Base-by-base conservation (phyloP, 2,113 vertebrate genomes). In the Macrotus californicus region DNA sequence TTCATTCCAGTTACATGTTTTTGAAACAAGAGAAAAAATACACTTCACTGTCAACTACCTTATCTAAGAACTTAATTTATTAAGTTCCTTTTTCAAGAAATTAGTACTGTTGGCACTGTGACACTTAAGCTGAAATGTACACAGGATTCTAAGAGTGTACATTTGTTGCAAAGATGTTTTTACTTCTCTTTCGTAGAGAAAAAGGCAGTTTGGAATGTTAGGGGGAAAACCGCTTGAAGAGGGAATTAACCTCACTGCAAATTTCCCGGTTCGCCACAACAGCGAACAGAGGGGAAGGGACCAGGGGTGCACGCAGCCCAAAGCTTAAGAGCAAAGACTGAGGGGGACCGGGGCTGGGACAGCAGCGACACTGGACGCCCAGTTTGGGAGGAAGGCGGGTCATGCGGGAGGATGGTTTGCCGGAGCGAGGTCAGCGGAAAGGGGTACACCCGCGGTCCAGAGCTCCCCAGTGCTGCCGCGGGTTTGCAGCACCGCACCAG, bases 21-120 rank as follows among this genome's bases (percentile, higher is more conserved):
- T 73, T 61, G 34, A 54, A 93, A 89, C 56, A 66, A 75, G 48
- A 90, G n/a, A n/a, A 69, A 69, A 91, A 87, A 88, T 6, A 31
- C 29, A 54, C 59, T 67, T 31, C 11, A 11, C 15, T 61, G 31
- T 36, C 85, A 75, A 72, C 56, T 19, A 64, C 43, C 67, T 79
- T 69, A 72, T 2, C 67, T 7, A 81, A 64, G 3, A 89, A 95
- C 76, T 94, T 77, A 56, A 87, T 76, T 39, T 75, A 87, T 48
- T 16, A 81, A 93, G 56, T 41, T 93, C 43, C 76, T 90, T 89
- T 70, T 86, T 56, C 11, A 91, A 95, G 94, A 93, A 4, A 48
- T 0, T n/a, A 93, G 77, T 66, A 66, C 13, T 73, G 18, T 7
- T 56, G 39, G 6, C 85, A 70, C 15, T 6, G 0, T 13, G 70